A percentile compares a stretch with the other conserved stretches of the same genome.
phyloP scores from a whole-genome alignment of 1,140 invertebrate species.

The Cephus cinctus region DNA sequence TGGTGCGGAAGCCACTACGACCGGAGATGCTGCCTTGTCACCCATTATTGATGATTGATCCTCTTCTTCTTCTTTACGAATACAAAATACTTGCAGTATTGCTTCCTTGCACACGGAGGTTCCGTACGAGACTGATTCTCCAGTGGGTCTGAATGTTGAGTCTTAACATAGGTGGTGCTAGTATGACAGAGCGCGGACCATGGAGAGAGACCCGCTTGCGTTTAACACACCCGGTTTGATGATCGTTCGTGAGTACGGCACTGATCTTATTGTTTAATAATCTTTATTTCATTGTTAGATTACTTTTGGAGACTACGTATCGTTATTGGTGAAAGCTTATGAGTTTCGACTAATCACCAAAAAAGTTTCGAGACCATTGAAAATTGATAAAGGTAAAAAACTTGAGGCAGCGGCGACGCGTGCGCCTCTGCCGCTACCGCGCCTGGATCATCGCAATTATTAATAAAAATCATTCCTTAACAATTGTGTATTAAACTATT shows the following conservation, averaged over 20 bases:
- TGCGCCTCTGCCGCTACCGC: conserved; percentile 10
- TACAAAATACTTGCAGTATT: not conserved
- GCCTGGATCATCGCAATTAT: too few relatives aligned
- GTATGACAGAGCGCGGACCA: conserved; percentile 25
- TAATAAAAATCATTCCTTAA: too few relatives aligned
- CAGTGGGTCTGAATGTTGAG: not conserved
- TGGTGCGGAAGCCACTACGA: conserved; percentile 11
- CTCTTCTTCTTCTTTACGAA: conserved; percentile 7
- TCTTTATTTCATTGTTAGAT: too few relatives aligned
- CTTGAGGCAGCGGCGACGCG: not conserved
- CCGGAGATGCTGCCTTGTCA: not conserved
- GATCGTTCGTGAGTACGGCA: too few relatives aligned
- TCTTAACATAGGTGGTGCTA: not conserved
- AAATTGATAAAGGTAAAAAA: too few relatives aligned
- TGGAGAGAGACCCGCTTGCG: conserved; percentile 24
- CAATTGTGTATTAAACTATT: too few relatives aligned
- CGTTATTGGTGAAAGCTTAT: too few relatives aligned
- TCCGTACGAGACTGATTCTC: not conserved
- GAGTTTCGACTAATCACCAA: too few relatives aligned
- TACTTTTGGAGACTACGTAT: too few relatives aligned
- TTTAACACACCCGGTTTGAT: conserved; percentile 10
- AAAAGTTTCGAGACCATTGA: too few relatives aligned
- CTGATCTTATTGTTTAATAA: too few relatives aligned
- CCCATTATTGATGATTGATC: not conserved
- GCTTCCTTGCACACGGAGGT: not conserved